Percentiles rank a stretch among this genome's conserved stretches.
These are phyloP conservation scores for Galbula dea DNA, from an alignment of 2,113 vertebrate genomes.

Conservation along the genomic window DNA sequence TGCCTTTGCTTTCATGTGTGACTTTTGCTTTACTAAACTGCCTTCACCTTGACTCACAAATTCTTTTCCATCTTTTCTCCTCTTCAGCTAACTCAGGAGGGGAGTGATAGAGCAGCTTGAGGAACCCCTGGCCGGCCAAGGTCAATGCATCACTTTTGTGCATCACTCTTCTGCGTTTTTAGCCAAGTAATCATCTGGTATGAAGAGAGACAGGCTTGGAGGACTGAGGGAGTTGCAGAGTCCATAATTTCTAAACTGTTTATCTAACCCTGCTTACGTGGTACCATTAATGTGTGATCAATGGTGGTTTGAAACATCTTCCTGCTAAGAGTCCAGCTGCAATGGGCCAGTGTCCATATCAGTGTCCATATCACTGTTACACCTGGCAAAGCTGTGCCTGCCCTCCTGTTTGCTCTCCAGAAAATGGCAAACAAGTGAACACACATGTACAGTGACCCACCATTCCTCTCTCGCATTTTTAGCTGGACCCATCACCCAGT, in stretches of 20 bases:
- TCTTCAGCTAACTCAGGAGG: background rate
- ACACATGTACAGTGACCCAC: background rate
- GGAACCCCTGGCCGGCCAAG: background rate
- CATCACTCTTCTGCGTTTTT: too few species aligned
- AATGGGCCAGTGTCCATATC: background rate
- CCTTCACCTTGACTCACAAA: background rate
- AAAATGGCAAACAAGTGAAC: background rate
- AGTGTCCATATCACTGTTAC: background rate
- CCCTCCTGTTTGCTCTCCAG: background rate
- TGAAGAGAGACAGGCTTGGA: background rate
- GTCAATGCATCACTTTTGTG: background rate
- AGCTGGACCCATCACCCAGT: background rate
- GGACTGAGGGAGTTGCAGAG: background rate
- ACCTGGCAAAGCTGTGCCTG: background rate
- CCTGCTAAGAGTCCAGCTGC: background rate
- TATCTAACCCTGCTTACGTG: background rate
- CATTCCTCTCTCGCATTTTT: background rate
- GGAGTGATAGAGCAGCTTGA: background rate
- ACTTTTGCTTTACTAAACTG: background rate
- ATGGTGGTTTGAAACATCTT: background rate
- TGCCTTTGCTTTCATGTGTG: fast-evolving
- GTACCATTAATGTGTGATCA: background rate
- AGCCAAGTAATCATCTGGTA: background rate
- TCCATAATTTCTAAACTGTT: background rate
- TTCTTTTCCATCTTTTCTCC: background rate